phyloP scores from a whole-genome alignment of 2,797 vertebrate species.

The Botia kubotai region DNA sequence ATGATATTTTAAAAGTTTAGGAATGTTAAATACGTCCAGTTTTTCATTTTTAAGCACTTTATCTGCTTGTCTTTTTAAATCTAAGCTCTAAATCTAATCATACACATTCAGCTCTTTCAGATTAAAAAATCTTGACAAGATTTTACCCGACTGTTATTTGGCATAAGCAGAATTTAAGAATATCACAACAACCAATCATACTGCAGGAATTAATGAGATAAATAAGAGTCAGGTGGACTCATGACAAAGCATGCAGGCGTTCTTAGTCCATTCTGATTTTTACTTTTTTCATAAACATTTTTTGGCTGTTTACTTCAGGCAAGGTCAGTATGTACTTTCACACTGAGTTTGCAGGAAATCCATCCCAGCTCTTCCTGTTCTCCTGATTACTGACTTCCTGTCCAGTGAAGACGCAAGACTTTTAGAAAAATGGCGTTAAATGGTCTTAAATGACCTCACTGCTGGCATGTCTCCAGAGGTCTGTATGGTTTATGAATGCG shows the following conservation, averaged over 20 bases:
- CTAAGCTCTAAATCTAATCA: too few species aligned
- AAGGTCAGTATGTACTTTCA: conserved; percentile 71
- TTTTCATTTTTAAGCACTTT: too few species aligned
- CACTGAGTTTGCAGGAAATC: conserved; percentile 78
- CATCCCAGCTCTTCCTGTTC: conserved; percentile 81
- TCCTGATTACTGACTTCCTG: conserved; percentile 84
- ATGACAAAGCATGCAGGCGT: conserved; percentile 1
- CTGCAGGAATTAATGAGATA: not conserved
- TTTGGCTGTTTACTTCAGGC: conserved; percentile 59
- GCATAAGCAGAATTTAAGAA: not conserved
- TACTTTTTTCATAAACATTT: not conserved
- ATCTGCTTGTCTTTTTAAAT: too few species aligned
- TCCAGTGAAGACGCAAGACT: conserved; percentile 73
- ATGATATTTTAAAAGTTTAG: too few species aligned
- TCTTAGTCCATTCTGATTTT: conserved; percentile 33
- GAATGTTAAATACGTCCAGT: too few species aligned
- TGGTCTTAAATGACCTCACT: conserved; percentile 85
- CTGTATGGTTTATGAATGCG: conserved; percentile 77
- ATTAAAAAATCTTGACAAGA: not conserved
- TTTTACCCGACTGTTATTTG: too few species aligned
- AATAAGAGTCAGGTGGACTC: not conserved
- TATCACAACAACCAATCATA: not conserved
- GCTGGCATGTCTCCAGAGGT: conserved; percentile 82
- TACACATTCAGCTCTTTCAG: too few species aligned
- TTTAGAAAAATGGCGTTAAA: conserved; percentile 56